Percentiles rank a stretch among this genome's conserved stretches.
Conservation (phyloP, 2,888 invertebrate genomes). For the Nymphalis urticae region DNA sequence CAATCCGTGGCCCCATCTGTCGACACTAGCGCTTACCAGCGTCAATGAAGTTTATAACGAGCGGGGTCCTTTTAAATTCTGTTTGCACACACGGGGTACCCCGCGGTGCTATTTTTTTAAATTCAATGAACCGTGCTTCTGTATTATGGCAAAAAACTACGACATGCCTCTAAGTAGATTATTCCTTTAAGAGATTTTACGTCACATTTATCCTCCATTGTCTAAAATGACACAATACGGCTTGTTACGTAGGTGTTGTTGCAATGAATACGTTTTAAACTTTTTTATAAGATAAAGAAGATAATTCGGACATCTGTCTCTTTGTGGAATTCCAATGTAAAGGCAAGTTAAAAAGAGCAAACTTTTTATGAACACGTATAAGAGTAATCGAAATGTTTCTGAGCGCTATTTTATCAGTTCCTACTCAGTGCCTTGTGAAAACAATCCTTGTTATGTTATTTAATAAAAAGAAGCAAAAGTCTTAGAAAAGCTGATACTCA, state of each 20-base stretch:
- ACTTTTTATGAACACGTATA: constrained; percentile 34
- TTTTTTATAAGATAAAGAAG: constrained; percentile 61
- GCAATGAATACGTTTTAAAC: constrained; percentile 63
- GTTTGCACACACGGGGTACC: constrained; percentile 71
- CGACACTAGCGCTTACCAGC: constrained; percentile 37
- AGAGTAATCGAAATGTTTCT: not conserved
- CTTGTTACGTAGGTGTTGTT: constrained; percentile 77
- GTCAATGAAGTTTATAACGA: constrained; percentile 33
- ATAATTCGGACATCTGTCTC: constrained; percentile 71
- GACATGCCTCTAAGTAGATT: constrained; percentile 80
- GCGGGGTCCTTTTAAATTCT: constrained; percentile 48
- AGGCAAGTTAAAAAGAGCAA: constrained; percentile 58
- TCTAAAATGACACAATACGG: constrained; percentile 60
- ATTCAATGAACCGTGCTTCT: constrained; percentile 70
- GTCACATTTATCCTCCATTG: constrained; percentile 73
- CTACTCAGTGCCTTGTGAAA: not conserved
- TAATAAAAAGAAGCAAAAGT: not conserved
- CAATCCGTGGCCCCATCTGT: constrained; percentile 57
- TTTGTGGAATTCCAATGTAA: constrained; percentile 54
- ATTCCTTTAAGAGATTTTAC: constrained; percentile 74
- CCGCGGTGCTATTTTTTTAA: constrained; percentile 75
- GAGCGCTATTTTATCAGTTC: not conserved
- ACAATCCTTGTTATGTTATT: not conserved
- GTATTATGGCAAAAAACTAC: constrained; percentile 71
- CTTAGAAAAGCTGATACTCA: too few species aligned